Percentiles rank a stretch among this genome's conserved stretches.
Evolutionary conservation across 2,888 invertebrate genomes (phyloP).

Genomic region (Sinohyriopsis cumingii): DNA sequence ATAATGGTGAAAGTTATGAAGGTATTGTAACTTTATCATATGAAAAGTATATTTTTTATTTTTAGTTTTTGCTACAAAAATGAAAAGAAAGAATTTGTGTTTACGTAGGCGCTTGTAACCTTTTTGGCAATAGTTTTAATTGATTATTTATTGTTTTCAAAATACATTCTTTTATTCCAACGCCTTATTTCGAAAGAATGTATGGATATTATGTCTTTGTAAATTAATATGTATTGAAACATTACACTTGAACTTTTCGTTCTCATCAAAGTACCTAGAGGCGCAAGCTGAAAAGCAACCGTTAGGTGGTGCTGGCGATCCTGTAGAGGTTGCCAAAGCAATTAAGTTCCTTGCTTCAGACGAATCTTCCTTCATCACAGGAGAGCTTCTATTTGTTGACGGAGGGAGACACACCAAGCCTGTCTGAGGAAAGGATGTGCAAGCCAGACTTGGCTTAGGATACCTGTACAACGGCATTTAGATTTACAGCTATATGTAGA

Average conservation of each 20-base stretch:
- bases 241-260: too few species aligned
- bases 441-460: too few species aligned
- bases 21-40: too few species aligned
- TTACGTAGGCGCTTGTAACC: background rate
- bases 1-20: too few species aligned
- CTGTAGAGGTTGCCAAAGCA: conserved; percentile 88
- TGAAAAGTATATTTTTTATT: too few species aligned
- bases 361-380: conserved; percentile 88
- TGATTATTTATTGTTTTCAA: background rate
- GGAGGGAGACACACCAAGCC: conserved; percentile 83
- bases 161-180: too few species aligned
- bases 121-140: background rate
- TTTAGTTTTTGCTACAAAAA: too few species aligned
- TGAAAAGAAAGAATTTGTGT: too few species aligned
- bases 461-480: too few species aligned
- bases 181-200: background rate
- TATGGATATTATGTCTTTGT: background rate
- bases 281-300: conserved; percentile 90
- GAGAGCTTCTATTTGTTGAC: conserved; percentile 89
- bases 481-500: too few species aligned
- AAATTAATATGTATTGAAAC: background rate
- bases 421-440: too few species aligned
- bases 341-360: conserved; percentile 93
- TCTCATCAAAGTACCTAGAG: conserved; percentile 80
- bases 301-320: conserved; percentile 85